Evolutionary conservation across 2,113 vertebrate species (phyloP), one percentile per base, ranked within the genome.

Genomic region (Oxyruncus cristatus): DNA sequence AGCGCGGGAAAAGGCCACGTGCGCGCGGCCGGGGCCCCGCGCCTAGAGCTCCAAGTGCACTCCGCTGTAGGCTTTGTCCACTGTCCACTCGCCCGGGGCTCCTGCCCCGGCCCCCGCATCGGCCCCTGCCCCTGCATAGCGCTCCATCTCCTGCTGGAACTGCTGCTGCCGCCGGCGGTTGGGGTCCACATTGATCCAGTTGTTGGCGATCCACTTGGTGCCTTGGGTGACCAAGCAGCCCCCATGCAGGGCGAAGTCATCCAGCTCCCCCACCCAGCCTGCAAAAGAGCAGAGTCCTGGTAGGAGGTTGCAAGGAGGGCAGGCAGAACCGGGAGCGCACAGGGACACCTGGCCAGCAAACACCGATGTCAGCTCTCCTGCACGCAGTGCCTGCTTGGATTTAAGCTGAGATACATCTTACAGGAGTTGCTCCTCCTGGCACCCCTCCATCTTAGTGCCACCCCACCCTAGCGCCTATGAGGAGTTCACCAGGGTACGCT

Each of bases 181-280:
- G 41, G 99, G 99, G 89, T 99, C 99, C 62, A 99, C 98, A 10
- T 99, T 99, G 94, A 99, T 98, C 99, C 99, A 99, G 96, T 99
- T 99, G 97, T 99, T 99, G 93, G 99, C 99, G 8, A 99, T 98
- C 99, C 99, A 99, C 92, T 99, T 99, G n/a, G 98, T 98, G 50
- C 99, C 99, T 4, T 96, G 98, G 10, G 97, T 98, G 89, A 99
- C 99, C 73, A 99, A 97, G 95, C 99, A 99, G 92, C 99, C 99
- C 4, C 99, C 99, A 0, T 99, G 99, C 85, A 99, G 96, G 12
- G 99, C 99, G 9, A 99, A 99, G 97, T 99, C 99, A 1, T 99
- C 99, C 82, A 99, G 94, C 86, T 99, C 99, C 11, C 99, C 99
- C 66, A 99, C 99, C 99, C 99, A 99, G 67, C 99, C 99, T 99